Evolutionary conservation across 2,113 vertebrate species (phyloP), one percentile per base, ranked within the genome.

Genomic region (Hippopotamus amphibius): DNA sequence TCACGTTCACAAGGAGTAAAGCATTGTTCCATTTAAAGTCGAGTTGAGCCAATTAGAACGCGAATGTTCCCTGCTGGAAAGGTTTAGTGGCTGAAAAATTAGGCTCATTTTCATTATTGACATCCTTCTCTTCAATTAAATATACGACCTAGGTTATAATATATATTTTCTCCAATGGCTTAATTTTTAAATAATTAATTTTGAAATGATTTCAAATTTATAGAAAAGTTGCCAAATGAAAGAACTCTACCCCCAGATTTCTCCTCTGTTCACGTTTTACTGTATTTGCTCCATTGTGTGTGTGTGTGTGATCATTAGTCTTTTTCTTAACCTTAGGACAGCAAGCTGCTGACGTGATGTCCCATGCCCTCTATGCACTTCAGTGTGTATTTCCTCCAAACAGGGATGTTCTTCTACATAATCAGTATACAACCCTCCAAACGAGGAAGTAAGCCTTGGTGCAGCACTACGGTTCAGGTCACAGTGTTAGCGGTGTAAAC

Each of bases 131-230:
- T 88, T 94, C 37, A 88, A 13, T 93, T 88, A 85, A 55, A 50
- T 65, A 33, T 17, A 76, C 88, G 90, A 24, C 24, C 55, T 86
- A 66, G 21, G 13, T 87, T 97, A 21, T 30, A 86, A 48, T 28
- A 28, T 68, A 16, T 50, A 37, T 68, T 94, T 83, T 4, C 69
- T 21, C 21, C 69, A 71, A 15, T 69, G n/a, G 24, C 72, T 97
- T 88, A 66, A 30, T 37, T 96, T 96, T 87, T 80, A 48, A 90
- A 53, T 86, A 86, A 71, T 65, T 90, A 48, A 63, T 80, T 94
- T 88, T 55, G 50, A 95, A 83, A 30, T 63, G 24, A 84, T 71
- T 94, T 74, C 24, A 91, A 24, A 80, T 13, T 65, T 95, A 33
- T 1, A 72, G 85, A 76, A 95, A 69, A 77, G 11, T 90, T 94